Percentiles rank a stretch among this genome's conserved stretches.
Conservation (phyloP, 2,888 invertebrate species). For the Ochropleura leucogaster region DNA sequence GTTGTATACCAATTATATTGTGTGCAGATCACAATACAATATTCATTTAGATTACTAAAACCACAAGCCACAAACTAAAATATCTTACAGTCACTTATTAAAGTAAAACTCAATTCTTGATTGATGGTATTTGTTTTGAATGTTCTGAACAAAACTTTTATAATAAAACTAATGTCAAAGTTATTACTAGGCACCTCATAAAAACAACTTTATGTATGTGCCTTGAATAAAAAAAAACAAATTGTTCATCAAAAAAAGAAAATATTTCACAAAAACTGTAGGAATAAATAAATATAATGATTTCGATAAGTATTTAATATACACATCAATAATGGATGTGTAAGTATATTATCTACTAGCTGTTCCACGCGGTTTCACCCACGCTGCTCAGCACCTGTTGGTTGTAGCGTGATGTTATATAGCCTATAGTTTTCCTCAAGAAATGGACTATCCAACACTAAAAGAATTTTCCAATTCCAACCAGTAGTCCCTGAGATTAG, state of each 20-base stretch:
- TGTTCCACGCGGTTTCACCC: too few relatives aligned
- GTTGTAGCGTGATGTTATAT: too few relatives aligned
- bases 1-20: constrained; percentile 9
- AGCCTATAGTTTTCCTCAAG: too few relatives aligned
- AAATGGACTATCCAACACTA: too few relatives aligned
- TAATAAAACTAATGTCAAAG: not conserved
- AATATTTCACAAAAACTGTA: constrained; percentile 20
- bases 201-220: not conserved
- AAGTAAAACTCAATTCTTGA: not conserved
- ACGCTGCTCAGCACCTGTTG: too few relatives aligned
- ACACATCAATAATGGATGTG: constrained; percentile 36
- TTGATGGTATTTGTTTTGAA: not conserved
- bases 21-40: constrained; percentile 10
- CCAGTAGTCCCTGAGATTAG: too few relatives aligned
- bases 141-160: not conserved
- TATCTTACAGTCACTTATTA: constrained; percentile 11
- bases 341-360: too few relatives aligned
- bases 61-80: constrained; percentile 44
- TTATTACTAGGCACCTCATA: not conserved
- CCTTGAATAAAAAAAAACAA: constrained; percentile 7
- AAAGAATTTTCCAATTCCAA: too few relatives aligned
- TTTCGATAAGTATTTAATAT: constrained; percentile 20
- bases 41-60: constrained; percentile 28
- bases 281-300: constrained; percentile 11
- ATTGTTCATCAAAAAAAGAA: constrained; percentile 14